These are phyloP conservation scores for Rhagonycha fulva DNA, from an alignment of 2,888 invertebrate genomes.

Conservation along the genomic window DNA sequence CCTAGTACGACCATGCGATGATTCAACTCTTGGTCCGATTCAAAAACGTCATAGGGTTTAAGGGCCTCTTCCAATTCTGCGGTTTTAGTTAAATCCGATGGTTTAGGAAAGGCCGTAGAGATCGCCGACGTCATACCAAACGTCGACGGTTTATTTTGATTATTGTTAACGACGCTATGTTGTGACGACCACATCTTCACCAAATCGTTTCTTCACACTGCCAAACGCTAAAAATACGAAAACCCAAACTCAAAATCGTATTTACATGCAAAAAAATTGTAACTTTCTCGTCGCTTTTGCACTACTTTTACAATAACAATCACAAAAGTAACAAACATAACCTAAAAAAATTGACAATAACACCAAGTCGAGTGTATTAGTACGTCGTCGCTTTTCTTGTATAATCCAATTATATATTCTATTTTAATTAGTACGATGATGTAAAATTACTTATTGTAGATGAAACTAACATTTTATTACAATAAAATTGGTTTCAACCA, in stretches of 20 bases:
- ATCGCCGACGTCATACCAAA: conserved; percentile 95
- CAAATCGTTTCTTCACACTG: background rate
- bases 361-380: background rate
- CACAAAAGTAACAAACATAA: background rate
- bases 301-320: background rate
- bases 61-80: conserved; percentile 78
- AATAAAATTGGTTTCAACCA: background rate
- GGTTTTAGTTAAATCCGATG: conserved; percentile 75
- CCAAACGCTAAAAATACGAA: background rate
- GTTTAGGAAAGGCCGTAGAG: conserved; percentile 83
- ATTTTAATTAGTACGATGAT: background rate
- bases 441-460: background rate
- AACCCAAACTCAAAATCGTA: background rate
- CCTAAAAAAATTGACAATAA: background rate
- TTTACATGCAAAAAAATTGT: background rate
- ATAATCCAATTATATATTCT: background rate
- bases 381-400: background rate
- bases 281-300: background rate
- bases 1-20: conserved; percentile 85
- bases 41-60: conserved; percentile 86
- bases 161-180: conserved; percentile 54
- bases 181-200: conserved; percentile 63
- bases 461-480: background rate
- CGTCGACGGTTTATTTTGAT: conserved; percentile 65
- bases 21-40: conserved; percentile 86